A percentile compares a stretch with the other conserved stretches of the same genome.
Evolutionary conservation across 1,140 invertebrate species (phyloP).

Genomic region (Polypedilum vanderplanki): DNA sequence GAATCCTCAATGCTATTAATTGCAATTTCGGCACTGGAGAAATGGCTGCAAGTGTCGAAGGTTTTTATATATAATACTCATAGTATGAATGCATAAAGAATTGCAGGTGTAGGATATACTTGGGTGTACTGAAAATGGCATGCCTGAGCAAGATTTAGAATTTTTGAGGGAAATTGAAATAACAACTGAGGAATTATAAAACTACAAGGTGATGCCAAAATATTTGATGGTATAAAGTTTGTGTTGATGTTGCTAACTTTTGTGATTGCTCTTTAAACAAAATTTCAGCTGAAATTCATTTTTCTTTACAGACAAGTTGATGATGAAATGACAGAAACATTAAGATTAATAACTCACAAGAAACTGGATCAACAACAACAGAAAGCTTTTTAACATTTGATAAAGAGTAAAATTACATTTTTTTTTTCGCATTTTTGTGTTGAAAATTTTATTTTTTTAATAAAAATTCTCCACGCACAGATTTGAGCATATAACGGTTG

Average conservation of each 20-base stretch:
- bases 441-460: neutral
- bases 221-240: no score
- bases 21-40: neutral
- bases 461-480: neutral
- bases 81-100: conserved; percentile 9
- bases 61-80: neutral
- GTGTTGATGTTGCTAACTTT: no score
- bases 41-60: neutral
- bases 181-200: neutral
- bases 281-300: no score
- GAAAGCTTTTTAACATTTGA: neutral
- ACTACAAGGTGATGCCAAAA: neutral
- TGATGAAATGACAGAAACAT: no score
- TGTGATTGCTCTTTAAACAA: no score
- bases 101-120: neutral
- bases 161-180: neutral
- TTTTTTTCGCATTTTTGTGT: neutral
- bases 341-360: no score
- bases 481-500: neutral
- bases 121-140: neutral
- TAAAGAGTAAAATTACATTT: neutral
- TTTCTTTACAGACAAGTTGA: no score
- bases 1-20: neutral
- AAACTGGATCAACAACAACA: neutral
- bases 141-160: neutral